A percentile compares a stretch with the other conserved stretches of the same genome.
These are phyloP conservation scores for Struthidea cinerea DNA, from an alignment of 2,113 vertebrate species.

Conservation along the genomic window DNA sequence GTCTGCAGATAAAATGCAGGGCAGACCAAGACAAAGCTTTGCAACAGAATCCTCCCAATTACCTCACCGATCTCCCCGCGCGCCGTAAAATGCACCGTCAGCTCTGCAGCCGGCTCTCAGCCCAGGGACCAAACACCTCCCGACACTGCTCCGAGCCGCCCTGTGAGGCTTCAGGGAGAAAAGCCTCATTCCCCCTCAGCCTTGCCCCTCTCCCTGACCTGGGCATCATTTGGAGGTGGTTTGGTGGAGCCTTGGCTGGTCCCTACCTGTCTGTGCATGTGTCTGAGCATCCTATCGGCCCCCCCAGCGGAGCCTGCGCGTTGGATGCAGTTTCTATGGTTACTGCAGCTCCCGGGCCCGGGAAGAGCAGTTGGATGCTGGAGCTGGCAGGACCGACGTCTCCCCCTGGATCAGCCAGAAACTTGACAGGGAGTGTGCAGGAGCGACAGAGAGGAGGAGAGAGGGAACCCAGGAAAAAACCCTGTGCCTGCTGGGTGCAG, in stretches of 20 bases:
- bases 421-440: conserved; percentile 69
- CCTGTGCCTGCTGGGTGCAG: background rate
- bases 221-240: background rate
- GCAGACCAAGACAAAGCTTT: conserved; percentile 53
- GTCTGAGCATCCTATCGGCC: background rate
- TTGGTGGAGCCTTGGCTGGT: conserved; percentile 1
- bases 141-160: fast-evolving
- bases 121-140: background rate
- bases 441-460: conserved; percentile 42
- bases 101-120: conserved; percentile 15
- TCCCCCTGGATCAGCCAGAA: conserved; percentile 72
- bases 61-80: conserved; percentile 30
- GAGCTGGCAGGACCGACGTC: conserved; percentile 62
- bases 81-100: conserved; percentile 17
- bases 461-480: background rate
- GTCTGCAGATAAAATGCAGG: conserved; percentile 26
- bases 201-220: background rate
- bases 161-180: background rate
- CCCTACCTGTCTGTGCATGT: conserved; percentile 49
- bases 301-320: conserved; percentile 42
- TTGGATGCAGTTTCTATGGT: conserved; percentile 80
- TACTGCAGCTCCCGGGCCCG: conserved; percentile 63
- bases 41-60: conserved; percentile 54
- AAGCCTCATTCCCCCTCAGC: fast-evolving
- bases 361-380: conserved; percentile 60